Percentiles rank a stretch among this genome's conserved stretches.
phyloP scores from a whole-genome alignment of 2,888 invertebrate genomes.

The Eustalomyia histrio region DNA sequence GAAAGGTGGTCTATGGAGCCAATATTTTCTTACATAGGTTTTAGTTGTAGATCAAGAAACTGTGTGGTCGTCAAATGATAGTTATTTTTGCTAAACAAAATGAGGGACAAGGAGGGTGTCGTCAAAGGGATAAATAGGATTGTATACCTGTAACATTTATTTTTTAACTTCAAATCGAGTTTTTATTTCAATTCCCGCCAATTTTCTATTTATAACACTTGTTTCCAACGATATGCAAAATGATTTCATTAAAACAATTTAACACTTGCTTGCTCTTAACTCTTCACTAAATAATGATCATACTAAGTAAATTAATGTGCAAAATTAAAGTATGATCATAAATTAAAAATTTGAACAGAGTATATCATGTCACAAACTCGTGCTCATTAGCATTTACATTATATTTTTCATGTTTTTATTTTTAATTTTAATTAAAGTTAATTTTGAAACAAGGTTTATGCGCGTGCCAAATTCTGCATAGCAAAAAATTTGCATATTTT shows the following conservation, averaged over 20 bases:
- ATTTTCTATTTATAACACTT: constrained; percentile 14
- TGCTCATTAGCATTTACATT: constrained; percentile 18
- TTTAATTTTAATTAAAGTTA: constrained; percentile 16
- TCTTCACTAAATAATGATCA: constrained; percentile 32
- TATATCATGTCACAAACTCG: constrained; percentile 12
- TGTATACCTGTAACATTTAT: too few relatives aligned
- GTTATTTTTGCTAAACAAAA: too few relatives aligned
- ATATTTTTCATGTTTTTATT: constrained; percentile 19
- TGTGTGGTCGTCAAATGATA: too few relatives aligned
- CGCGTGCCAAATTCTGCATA: constrained; percentile 51
- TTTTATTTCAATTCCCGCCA: constrained; percentile 34
- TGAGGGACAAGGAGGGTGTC: too few relatives aligned
- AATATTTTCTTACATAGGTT: too few relatives aligned
- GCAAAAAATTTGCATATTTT: constrained; percentile 51
- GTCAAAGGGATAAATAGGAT: too few relatives aligned
- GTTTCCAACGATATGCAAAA: constrained; percentile 29
- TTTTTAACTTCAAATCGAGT: too few relatives aligned
- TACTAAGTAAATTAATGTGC: not conserved
- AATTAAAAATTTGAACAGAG: not conserved
- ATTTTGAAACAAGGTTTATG: constrained; percentile 14
- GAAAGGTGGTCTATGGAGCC: too few relatives aligned
- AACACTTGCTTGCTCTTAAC: constrained; percentile 32
- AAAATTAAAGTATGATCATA: constrained; percentile 12
- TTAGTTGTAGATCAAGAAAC: too few relatives aligned
- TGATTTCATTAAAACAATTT: constrained; percentile 24